Evolutionary conservation across 2,888 invertebrate genomes (phyloP).

Genomic region (Melanostoma mellinum): DNA sequence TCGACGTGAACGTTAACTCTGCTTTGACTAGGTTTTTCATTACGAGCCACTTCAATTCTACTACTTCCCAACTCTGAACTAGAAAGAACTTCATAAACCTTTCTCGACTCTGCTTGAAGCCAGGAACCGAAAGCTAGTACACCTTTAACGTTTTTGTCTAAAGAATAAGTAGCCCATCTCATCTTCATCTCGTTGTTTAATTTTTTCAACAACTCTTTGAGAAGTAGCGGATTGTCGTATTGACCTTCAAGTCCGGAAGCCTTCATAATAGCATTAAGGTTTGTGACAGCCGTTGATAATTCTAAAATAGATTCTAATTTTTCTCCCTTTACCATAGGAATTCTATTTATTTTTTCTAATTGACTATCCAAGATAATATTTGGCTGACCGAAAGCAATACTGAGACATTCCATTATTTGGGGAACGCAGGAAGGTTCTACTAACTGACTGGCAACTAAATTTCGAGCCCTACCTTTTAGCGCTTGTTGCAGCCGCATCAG

Average conservation of each 20-base stretch:
- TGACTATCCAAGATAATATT: not conserved
- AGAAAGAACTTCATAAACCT: not conserved
- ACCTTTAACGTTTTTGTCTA: not conserved
- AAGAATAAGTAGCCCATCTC: conserved; percentile 21
- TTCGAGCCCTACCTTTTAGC: too few relatives aligned
- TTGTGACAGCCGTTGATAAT: not conserved
- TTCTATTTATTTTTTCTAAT: conserved; percentile 3
- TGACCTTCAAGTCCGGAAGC: not conserved
- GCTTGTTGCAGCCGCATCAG: too few relatives aligned
- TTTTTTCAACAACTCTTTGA: conserved; percentile 20
- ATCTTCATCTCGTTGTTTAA: conserved; percentile 19
- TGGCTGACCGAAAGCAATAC: conserved; percentile 14
- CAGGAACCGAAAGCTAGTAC: conserved; percentile 14
- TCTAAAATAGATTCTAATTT: conserved; percentile 10
- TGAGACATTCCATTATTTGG: not conserved
- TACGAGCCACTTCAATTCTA: not conserved
- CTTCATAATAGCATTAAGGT: conserved; percentile 14
- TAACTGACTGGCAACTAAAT: conserved; percentile 3
- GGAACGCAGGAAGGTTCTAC: conserved; percentile 12
- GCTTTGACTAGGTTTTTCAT: not conserved
- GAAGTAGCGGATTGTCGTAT: conserved; percentile 1
- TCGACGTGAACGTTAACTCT: not conserved
- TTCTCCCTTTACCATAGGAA: not conserved
- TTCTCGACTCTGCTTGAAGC: not conserved
- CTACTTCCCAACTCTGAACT: not conserved